A percentile compares a stretch with the other conserved stretches of the same genome.
These are phyloP conservation scores for Achlya flavicornis DNA, from an alignment of 2,888 invertebrate species.

Conservation along the genomic window DNA sequence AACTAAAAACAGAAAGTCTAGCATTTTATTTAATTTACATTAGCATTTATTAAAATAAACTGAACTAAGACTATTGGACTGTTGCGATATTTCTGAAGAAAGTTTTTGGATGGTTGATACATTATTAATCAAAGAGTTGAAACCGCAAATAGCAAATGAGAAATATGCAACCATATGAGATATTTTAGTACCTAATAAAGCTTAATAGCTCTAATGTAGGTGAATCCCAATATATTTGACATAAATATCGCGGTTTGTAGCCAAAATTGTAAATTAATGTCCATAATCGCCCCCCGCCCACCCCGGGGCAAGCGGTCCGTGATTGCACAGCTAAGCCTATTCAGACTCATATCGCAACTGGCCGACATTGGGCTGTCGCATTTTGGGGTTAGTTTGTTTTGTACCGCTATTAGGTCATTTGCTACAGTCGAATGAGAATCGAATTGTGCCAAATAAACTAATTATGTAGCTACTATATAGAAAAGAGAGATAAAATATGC, in stretches of 20 bases:
- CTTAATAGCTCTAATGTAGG: not conserved
- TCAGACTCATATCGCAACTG: not conserved
- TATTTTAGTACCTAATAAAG: too few species aligned
- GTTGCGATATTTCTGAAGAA: too few species aligned
- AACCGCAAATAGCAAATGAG: too few species aligned
- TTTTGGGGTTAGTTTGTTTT: not conserved
- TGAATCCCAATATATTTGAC: not conserved
- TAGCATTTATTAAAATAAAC: too few species aligned
- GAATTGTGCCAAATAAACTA: not conserved
- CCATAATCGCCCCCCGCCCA: not conserved
- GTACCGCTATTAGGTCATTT: not conserved
- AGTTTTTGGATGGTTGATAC: not conserved
- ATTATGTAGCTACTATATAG: too few species aligned
- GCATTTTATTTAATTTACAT: not conserved
- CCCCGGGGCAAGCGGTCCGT: not conserved
- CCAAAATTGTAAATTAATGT: not conserved
- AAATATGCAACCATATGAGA: too few species aligned
- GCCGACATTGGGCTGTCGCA: not conserved
- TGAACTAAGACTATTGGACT: too few species aligned
- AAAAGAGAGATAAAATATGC: too few species aligned
- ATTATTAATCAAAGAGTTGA: too few species aligned
- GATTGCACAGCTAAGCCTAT: slow-evolving; percentile 8
- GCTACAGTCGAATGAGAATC: not conserved
- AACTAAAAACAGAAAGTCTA: not conserved
- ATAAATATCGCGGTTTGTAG: not conserved